Evolutionary conservation across 2,888 invertebrate genomes (phyloP).

Genomic region (Pterobdella sp.): DNA sequence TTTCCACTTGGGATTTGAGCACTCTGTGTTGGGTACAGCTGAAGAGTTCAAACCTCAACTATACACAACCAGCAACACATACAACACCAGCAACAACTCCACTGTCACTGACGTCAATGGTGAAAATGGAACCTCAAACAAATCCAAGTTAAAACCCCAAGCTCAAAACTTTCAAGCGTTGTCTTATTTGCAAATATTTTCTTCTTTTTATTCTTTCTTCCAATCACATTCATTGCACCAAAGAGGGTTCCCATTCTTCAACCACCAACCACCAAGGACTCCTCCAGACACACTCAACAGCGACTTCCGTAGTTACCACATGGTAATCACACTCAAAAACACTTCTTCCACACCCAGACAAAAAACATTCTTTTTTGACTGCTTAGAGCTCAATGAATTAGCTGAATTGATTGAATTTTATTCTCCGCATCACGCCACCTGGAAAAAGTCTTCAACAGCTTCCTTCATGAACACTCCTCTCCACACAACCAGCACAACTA

Average conservation of each 20-base stretch:
- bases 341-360: constrained; percentile 33
- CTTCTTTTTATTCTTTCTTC: constrained; percentile 11
- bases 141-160: neutral
- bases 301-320: constrained; percentile 57
- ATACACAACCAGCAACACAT: neutral
- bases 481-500: neutral
- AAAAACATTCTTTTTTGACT: constrained; percentile 73
- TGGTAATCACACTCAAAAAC: constrained; percentile 81
- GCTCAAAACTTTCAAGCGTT: neutral
- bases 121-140: too few relatives aligned
- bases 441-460: constrained; percentile 36
- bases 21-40: neutral
- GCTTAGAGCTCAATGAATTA: constrained; percentile 78
- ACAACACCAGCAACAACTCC: neutral
- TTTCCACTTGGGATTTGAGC: constrained; percentile 42
- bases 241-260: neutral
- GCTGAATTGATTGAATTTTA: constrained; percentile 85
- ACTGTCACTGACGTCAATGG: neutral
- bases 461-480: too few relatives aligned
- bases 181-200: constrained; percentile 2
- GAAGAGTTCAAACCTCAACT: constrained; percentile 4
- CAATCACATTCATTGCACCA: neutral
- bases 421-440: constrained; percentile 69
- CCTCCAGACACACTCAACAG: neutral
- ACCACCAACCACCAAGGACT: neutral